Evolutionary conservation across 2,888 invertebrate species (phyloP), one percentile per base, ranked within the genome.

Genomic region (Stenotaenia linearis): DNA sequence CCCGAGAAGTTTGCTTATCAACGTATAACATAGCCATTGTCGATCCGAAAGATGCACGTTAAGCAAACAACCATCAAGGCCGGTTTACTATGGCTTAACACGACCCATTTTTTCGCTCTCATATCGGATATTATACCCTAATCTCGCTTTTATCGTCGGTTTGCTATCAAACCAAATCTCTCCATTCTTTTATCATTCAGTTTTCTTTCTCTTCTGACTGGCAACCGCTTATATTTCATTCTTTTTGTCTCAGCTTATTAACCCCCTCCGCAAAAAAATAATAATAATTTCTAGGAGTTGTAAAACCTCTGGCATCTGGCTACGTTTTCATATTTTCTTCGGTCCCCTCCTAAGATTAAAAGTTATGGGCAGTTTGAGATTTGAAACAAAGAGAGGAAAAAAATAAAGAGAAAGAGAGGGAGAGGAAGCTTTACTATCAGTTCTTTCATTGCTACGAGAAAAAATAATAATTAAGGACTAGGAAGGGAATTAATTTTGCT

Each of bases 291-390:
- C 32, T 50, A n/a, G 7, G 18, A 50, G 50, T 69, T 69, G 69
- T 69, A 28, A 28, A 69, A 69, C 69, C n/a, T 28, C 69, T 28
- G 28, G 69, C 69, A 18, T 50, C 69, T 28, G 69, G 25, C 69
- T 69, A 28, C 69, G 25, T 69, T 69, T 69, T 69, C 69, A 69
- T 69, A 69, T 69, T 69, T 69, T 28, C n/a, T 28, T 28, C 25
- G n/a, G 69, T 69, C 69, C 50, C 50, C 69, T 69, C 25, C 69
- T 69, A 69, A 69, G 69, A 69, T 69, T 69, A 69, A 69, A 69
- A 69, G 69, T 69, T 69, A 69, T 69, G 69, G 69, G 28, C 69
- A 69, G 69, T 69, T 69, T 69, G 69, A 69, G 69, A 69, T 69
- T 69, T 69, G 69, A 28, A 69, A 28, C 69, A 28, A 25, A 69